Percentiles rank a stretch among this genome's conserved stretches.
Conservation (phyloP, 2,888 invertebrate genomes). For the Aproaerema taeniolella region DNA sequence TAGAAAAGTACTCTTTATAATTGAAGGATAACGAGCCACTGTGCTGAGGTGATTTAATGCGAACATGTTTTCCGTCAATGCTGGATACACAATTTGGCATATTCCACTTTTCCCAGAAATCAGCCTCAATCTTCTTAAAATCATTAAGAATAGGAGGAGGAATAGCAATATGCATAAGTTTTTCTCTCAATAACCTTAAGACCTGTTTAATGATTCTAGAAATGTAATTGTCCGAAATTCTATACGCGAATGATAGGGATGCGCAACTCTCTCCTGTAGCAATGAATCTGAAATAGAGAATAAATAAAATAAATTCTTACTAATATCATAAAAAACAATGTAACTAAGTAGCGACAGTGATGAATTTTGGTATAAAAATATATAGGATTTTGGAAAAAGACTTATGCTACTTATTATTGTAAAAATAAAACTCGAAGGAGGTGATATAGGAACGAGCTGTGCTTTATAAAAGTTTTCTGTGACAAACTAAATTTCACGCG, state of each 20-base stretch:
- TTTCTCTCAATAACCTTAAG: constrained; percentile 5
- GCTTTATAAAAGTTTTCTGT: too few relatives aligned
- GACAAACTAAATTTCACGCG: too few relatives aligned
- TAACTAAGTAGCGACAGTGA: too few relatives aligned
- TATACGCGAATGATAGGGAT: constrained; percentile 13
- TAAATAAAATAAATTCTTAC: constrained; percentile 3
- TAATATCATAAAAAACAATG: too few relatives aligned
- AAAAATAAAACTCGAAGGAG: too few relatives aligned
- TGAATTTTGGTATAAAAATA: too few relatives aligned
- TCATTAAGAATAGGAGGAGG: constrained; percentile 1
- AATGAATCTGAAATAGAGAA: constrained; percentile 6
- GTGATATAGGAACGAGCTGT: too few relatives aligned
- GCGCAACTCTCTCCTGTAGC: constrained; percentile 10
- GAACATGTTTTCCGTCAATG: constrained; percentile 6
- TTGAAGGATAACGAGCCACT: constrained; percentile 16
- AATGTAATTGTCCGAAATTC: constrained; percentile 6
- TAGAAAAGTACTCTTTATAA: constrained; percentile 14
- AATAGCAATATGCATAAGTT: constrained; percentile 5
- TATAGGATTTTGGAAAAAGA: too few relatives aligned
- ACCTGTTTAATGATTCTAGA: constrained; percentile 3
- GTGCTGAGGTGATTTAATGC: neutral
- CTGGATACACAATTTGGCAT: constrained; percentile 8
- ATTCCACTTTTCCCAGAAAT: constrained; percentile 5
- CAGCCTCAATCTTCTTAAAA: constrained; percentile 7
- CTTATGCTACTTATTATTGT: too few relatives aligned